Evolutionary conservation across 2,797 vertebrate species (phyloP), one percentile per base, ranked within the genome.

Genomic region (Scleropages formosus): DNA sequence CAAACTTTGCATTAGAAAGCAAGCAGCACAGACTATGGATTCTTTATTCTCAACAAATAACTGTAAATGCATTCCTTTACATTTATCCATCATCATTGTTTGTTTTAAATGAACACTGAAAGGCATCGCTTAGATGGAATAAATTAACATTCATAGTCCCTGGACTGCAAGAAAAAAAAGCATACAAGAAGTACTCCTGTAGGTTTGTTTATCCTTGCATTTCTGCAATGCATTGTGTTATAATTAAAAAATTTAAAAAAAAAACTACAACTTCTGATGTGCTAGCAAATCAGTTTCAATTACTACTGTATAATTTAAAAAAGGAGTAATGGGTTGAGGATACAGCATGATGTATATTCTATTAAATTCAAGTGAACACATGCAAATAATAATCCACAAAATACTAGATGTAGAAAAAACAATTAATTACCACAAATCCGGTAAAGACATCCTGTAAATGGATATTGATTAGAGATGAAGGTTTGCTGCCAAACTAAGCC

Each of bases 1-100:
- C 76, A 82, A 81, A 78, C 77, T 91, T 92, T 88, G 85, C 91
- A 92, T 91, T 75, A 90, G 87, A 92, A 92, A 89, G 84, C 80
- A 44, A 70, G 85, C 82, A 88, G 87, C 79, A 78, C 82, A 83
- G 79, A 87, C 86, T 85, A 86, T 31, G 24, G 10, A 6, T 53
- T 71, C 47, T 87, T 79, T 80, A 39, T 72, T 83, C 84, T 80
- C 76, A 81, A 84, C 83, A 80, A 86, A 89, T 91, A 89, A 90
- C 89, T 89, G 88, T 88, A 89, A 86, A 89, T 69, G 85, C 81
- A 81, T 77, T 77, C 83, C 82, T 92, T 87, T 87, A 87, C 86
- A 90, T 89, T 86, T 89, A 84, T 85, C 78, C 85, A 78, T 90
- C 87, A 85, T 83, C 84, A 90, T 90, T 92, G 89, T 92, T 88